Base-by-base conservation (phyloP, 92 coral and sea anemone species). In the Metridium senile region DNA sequence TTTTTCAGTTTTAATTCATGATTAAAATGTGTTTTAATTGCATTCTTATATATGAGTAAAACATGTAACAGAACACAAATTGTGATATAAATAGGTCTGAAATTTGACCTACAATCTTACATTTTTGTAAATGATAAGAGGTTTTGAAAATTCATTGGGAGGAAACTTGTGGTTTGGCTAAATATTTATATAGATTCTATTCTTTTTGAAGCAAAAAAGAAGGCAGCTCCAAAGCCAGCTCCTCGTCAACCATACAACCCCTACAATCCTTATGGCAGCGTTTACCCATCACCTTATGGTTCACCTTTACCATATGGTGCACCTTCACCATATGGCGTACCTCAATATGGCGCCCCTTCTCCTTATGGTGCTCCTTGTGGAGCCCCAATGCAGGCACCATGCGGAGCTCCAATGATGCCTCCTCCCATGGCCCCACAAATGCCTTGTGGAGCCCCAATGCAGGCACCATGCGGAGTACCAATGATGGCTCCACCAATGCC, bases 391-490 rank as follows among this genome's bases (percentile, higher is more conserved):
- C 31, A 2, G 18, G 31, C 29, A 23, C 31, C 32, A 54, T 21
- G 21, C 3, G 59, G 21, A 54, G 21, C 59, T 3, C 59, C 66
- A 59, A 26, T 59, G 66, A 16, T 9, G 32, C 31, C 61, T 8
- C 61, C 61, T 7, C 51, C 51, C 51, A 58, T 58, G 31, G 34
- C 34, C 26, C 69, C 45, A 10, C 69, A 67, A 16, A 74, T 74
- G 71, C n/a, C n/a, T n/a, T n/a, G n/a, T n/a, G n/a, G n/a, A 45
- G 51, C 51, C 16, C 51, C 59, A 16, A 54, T 54, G 59, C 31
- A 2, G 18, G 9, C 29, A 23, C 31, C 32, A 54, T 19, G 9
- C 4, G n/a, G 9, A 54, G 9, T 19, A 54, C 59, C 66, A 59
- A 26, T 59, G 66, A 29, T 6, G 18, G 9, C 66, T 10, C 30